A percentile compares a stretch with the other conserved stretches of the same genome.
phyloP scores from a whole-genome alignment of 2,888 invertebrate species.

The Drosophila atripex region DNA sequence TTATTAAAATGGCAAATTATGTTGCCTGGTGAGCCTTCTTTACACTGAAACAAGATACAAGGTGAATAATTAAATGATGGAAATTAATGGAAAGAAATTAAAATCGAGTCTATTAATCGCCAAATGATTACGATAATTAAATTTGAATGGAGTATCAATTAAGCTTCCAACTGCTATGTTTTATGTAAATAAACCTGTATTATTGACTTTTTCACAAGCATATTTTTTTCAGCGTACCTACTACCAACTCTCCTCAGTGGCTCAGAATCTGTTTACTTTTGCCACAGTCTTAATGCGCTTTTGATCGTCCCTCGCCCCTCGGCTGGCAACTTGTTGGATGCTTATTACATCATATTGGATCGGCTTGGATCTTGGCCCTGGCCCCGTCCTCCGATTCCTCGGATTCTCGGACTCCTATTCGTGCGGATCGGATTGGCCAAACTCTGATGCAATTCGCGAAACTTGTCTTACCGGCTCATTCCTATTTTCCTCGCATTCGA shows the following conservation, averaged over 20 bases:
- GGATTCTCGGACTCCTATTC: constrained; percentile 4
- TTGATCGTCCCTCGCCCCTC: constrained; percentile 43
- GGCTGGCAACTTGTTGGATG: constrained; percentile 30
- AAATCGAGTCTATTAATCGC: background rate
- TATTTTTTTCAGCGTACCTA: constrained; percentile 5
- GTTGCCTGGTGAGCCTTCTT: constrained; percentile 37
- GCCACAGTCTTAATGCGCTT: constrained; percentile 46
- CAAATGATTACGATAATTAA: background rate
- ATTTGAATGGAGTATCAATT: background rate
- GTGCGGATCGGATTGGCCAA: constrained; percentile 22
- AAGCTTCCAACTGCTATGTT: background rate
- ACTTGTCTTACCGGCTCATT: constrained; percentile 77
- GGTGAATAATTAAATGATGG: background rate
- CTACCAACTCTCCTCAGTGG: constrained; percentile 8
- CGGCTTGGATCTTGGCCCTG: constrained; percentile 24
- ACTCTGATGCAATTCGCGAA: constrained; percentile 73
- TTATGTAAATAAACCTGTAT: background rate
- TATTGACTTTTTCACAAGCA: background rate
- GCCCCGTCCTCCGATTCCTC: constrained; percentile 14
- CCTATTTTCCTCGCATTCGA: constrained; percentile 65
- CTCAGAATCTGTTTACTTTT: constrained; percentile 27
- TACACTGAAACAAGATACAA: background rate
- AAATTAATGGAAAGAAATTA: background rate
- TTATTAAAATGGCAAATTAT: constrained; percentile 77
- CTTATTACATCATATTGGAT: constrained; percentile 74